These are phyloP conservation scores for Brevimyrus niger DNA, from an alignment of 2,113 vertebrate species.

Conservation along the genomic window DNA sequence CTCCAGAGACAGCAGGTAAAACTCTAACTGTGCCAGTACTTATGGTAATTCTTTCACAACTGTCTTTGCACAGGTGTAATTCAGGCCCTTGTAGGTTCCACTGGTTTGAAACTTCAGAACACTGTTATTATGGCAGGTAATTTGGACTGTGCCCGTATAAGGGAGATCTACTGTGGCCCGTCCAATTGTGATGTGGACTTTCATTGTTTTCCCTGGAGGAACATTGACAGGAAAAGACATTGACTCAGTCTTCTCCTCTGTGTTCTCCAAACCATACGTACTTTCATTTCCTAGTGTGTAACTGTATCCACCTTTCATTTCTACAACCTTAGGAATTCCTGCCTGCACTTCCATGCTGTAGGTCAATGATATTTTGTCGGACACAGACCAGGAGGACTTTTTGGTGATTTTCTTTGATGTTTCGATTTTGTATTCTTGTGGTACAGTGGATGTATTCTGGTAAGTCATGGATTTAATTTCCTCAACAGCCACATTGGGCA, in stretches of 20 bases:
- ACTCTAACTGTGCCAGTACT: not conserved
- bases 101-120: constrained; percentile 10
- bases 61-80: not conserved
- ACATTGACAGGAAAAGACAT: not conserved
- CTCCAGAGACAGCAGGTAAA: not conserved
- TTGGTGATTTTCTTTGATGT: constrained; percentile 20
- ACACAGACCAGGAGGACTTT: constrained; percentile 28
- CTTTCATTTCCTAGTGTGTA: not conserved
- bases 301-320: not conserved
- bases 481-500: constrained; percentile 15
- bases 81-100: constrained; percentile 25
- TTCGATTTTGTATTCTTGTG: constrained; percentile 13
- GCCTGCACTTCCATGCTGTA: constrained; percentile 21
- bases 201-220: constrained; percentile 17
- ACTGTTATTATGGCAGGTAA: constrained; percentile 27
- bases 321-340: constrained; percentile 13
- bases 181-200: constrained; percentile 26
- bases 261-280: not conserved
- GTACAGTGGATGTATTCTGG: not conserved
- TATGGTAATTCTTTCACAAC: not conserved
- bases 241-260: constrained; percentile 13
- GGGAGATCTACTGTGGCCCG: constrained; percentile 28
- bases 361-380: not conserved
- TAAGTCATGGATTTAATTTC: constrained; percentile 25
- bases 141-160: constrained; percentile 28